Base-by-base conservation (phyloP, 2,113 vertebrate genomes). In the Sylvia atricapilla region DNA sequence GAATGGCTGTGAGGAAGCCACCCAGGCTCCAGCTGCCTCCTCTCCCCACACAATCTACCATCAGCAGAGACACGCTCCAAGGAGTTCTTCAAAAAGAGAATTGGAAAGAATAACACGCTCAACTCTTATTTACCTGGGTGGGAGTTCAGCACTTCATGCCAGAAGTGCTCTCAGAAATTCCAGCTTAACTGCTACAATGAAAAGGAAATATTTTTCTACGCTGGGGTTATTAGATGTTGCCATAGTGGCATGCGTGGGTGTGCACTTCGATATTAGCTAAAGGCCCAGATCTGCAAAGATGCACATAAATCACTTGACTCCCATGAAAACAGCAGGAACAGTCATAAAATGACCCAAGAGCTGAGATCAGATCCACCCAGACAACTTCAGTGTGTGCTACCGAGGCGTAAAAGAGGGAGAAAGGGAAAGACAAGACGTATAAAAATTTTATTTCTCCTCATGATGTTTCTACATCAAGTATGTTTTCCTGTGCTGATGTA, bases 161-260 rank as follows among this genome's bases (percentile, higher is more conserved):
- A 85, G 55, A 70, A 93, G 53, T 35, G 78, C 67, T 66, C 74
- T 85, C 44, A 80, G 62, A 84, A 95, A 88, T 86, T 93, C 93
- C 94, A 84, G 70, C 63, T 87, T 89, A 85, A 79, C 84, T 67
- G 72, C 78, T 90, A 43, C 75, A 86, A 55, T 52, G 85, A 85
- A 91, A 96, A 88, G 85, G 94, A 91, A 96, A 94, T 95, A 94
- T 93, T 96, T 94, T 94, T 66, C 95, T 94, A 55, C 70, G 16
- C 55, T 21, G 67, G 49, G 75, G 64, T 80, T 89, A 70, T 39
- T 50, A 83, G 94, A 86, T 49, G 86, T 50, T 74, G 93, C 79
- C 4, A 39, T 49, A 77, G 86, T 10, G 23, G 95, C 83, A 84
- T 44, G 91, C 1, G 91, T 85, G 91, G 89, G 95, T 82, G 91